Evolutionary conservation across 2,797 vertebrate species (phyloP).

Genomic region (Myotis planiceps): DNA sequence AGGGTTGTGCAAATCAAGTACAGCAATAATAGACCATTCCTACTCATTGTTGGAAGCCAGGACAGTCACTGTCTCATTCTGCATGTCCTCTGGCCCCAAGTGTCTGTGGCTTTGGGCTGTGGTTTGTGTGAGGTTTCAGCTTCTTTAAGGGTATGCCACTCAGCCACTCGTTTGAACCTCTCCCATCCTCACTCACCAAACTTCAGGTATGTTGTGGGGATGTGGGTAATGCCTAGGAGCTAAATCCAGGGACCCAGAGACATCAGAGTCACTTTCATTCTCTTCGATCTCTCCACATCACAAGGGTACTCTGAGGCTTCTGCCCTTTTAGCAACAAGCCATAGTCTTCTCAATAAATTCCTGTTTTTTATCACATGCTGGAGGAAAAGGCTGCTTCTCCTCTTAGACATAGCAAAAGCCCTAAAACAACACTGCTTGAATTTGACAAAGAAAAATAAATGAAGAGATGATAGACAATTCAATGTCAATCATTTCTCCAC

Average conservation of each 20-base stretch:
- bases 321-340: neutral
- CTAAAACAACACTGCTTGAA: neutral
- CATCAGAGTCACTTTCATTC: neutral
- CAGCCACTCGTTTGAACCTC: neutral
- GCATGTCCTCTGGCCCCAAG: neutral
- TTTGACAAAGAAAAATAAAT: neutral
- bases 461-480: neutral
- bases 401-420: neutral
- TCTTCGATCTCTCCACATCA: neutral
- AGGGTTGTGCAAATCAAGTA: neutral
- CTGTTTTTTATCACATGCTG: neutral
- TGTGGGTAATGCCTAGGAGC: neutral
- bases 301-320: neutral
- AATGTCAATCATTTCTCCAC: neutral
- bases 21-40: neutral
- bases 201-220: too few species aligned
- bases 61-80: neutral
- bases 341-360: neutral
- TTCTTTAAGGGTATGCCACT: neutral
- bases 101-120: neutral
- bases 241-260: neutral
- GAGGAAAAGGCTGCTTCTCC: neutral
- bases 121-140: neutral
- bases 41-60: neutral
- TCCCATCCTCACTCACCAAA: neutral